phyloP scores from a whole-genome alignment of 1,140 invertebrate species.

The Drosophila eugracilis region DNA sequence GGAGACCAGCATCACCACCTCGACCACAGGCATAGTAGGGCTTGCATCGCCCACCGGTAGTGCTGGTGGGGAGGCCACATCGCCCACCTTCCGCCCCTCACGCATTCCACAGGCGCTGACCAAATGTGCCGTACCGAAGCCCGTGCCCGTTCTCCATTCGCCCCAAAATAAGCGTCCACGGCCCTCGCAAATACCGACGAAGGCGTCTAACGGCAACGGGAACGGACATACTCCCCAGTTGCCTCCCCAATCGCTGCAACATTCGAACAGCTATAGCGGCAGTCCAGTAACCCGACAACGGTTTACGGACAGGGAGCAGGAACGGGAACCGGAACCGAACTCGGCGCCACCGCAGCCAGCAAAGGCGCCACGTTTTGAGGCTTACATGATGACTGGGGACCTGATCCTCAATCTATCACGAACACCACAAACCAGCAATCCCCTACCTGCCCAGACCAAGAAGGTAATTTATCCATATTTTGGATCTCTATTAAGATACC shows the following conservation, averaged over 20 bases:
- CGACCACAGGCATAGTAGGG: constrained; percentile 30
- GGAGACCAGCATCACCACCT: constrained; percentile 65
- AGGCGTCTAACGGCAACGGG: constrained; percentile 57
- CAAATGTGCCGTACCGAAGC: constrained; percentile 65
- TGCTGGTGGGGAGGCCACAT: constrained; percentile 57
- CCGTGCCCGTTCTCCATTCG: constrained; percentile 69
- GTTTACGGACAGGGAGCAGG: constrained; percentile 40
- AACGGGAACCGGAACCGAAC: constrained; percentile 70
- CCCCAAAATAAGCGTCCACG: constrained; percentile 79
- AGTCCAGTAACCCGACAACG: constrained; percentile 61
- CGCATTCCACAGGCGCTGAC: constrained; percentile 82
- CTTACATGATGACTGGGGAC: constrained; percentile 99
- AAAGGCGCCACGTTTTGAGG: constrained; percentile 90
- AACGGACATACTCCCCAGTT: constrained; percentile 28
- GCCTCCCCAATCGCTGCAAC: constrained; percentile 60
- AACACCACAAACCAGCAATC: constrained; percentile 88
- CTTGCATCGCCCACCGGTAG: constrained; percentile 45
- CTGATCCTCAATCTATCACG: constrained; percentile 95
- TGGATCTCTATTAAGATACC: neutral
- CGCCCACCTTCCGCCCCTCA: constrained; percentile 79
- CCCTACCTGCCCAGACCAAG: constrained; percentile 88
- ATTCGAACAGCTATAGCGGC: constrained; percentile 80
- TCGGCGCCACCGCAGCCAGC: constrained; percentile 84
- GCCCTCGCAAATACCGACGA: constrained; percentile 84
- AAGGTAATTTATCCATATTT: constrained; percentile 84